Evolutionary conservation across 2,888 invertebrate genomes (phyloP), one percentile per base, ranked within the genome.

Genomic region (Dorcus hopei): DNA sequence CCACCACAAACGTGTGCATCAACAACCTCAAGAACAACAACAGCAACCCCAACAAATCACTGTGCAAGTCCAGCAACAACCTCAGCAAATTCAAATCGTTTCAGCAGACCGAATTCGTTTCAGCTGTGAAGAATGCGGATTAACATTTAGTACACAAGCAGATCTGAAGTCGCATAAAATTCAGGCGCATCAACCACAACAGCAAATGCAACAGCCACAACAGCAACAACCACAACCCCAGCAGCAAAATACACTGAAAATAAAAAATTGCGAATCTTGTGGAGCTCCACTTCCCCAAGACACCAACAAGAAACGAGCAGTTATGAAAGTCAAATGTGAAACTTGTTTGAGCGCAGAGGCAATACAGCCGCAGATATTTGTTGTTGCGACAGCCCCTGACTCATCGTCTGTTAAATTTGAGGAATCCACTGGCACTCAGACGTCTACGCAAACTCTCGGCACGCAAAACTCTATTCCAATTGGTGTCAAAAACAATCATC

Each of bases 1-100:
- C 79, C 91, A 93, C 71, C 93, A 93, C 77, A 93, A 93, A 80
- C 85, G 91, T 66, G 87, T 90, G 72, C 91, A 91, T 74, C 86
- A 87, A 59, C 74, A 75, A 61, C 71, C 68, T 57, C 59, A 53
- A 49, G 64, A 68, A 57, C 75, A 74, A 55, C 76, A 75, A 52
- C 74, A 74, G 52, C 66, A 65, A 23, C 59, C 50, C 45, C 65
- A 68, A 58, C 75, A 77, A 61, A 76, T 77, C 51, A 76, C 76
- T 1, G 74, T 77, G 2, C 77, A 77, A 65, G 75, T 76, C 58
- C 79, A 78, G 59, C 72, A 75, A 5, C 79, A 77, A 59, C 74
- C 77, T 3, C 76, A 83, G 1, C 84, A 84, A 66, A 84, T 85
- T 64, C 84, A 85, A 75, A 84, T 85, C 42, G 84, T 85, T 2